phyloP scores from a whole-genome alignment of 1,140 invertebrate species.

The Drosophila dunni region DNA sequence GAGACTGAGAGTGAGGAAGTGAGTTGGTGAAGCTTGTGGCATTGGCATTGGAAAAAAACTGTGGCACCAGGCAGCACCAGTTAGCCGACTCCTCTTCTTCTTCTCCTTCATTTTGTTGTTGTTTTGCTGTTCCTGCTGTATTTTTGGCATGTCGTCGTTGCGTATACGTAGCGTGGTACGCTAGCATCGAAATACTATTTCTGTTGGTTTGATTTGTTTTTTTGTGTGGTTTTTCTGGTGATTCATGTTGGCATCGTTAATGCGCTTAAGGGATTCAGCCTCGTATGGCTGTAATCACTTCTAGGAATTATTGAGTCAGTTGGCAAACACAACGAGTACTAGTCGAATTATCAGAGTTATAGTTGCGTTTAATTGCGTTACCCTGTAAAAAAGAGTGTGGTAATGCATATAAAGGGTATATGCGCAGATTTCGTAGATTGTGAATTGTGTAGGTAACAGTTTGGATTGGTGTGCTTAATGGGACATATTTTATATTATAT shows the following conservation, averaged over 20 bases:
- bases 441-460: too few species aligned
- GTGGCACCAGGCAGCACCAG: constrained; percentile 61
- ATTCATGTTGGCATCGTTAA: constrained; percentile 49
- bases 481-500: too few species aligned
- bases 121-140: constrained; percentile 40
- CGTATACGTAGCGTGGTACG: constrained; percentile 65
- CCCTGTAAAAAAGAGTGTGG: neutral
- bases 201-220: constrained; percentile 12
- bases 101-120: neutral
- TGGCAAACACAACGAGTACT: too few species aligned
- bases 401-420: neutral
- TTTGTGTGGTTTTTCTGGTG: constrained; percentile 29
- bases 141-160: constrained; percentile 64
- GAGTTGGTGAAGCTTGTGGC: constrained; percentile 49
- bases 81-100: neutral
- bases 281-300: constrained; percentile 41
- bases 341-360: neutral
- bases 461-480: too few species aligned
- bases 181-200: constrained; percentile 36
- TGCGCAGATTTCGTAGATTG: too few species aligned
- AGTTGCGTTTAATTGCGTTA: neutral
- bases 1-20: neutral
- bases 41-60: constrained; percentile 81
- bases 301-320: constrained; percentile 28
- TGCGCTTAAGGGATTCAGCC: constrained; percentile 41